Percentiles rank a stretch among this genome's conserved stretches.
These are phyloP conservation scores for Pelmatolapia mariae DNA, from an alignment of 2,113 vertebrate genomes.

Conservation along the genomic window DNA sequence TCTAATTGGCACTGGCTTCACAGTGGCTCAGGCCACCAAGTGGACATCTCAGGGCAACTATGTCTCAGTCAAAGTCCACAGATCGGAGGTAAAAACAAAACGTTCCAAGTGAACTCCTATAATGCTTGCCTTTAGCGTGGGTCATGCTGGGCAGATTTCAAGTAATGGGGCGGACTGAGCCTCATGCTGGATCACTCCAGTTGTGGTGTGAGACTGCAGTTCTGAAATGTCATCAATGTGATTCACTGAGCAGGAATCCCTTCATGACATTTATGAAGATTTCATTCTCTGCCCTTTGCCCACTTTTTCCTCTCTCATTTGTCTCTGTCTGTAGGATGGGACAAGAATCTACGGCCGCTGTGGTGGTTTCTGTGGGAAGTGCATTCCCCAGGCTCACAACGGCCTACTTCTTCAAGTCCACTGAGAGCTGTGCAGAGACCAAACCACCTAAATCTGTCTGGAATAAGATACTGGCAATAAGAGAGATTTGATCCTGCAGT, in stretches of 20 bases:
- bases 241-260: constrained; percentile 45
- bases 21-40: constrained; percentile 78
- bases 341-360: constrained; percentile 92
- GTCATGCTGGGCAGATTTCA: background rate
- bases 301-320: constrained; percentile 24
- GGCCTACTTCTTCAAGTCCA: constrained; percentile 84
- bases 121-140: background rate
- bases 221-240: constrained; percentile 13
- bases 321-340: constrained; percentile 77
- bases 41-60: constrained; percentile 93
- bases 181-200: background rate
- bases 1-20: constrained; percentile 86
- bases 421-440: constrained; percentile 52
- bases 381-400: constrained; percentile 79
- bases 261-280: constrained; percentile 28
- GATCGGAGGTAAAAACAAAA: constrained; percentile 79
- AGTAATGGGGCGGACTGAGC: background rate
- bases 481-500: constrained; percentile 3
- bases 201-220: background rate
- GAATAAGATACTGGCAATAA: background rate
- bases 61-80: constrained; percentile 83
- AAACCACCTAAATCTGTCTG: constrained; percentile 12
- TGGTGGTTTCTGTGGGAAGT: constrained; percentile 96
- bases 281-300: constrained; percentile 31
- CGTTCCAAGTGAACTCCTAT: background rate